Conservation (phyloP, 2,797 vertebrate genomes). For the Hydrolagus colliei region DNA sequence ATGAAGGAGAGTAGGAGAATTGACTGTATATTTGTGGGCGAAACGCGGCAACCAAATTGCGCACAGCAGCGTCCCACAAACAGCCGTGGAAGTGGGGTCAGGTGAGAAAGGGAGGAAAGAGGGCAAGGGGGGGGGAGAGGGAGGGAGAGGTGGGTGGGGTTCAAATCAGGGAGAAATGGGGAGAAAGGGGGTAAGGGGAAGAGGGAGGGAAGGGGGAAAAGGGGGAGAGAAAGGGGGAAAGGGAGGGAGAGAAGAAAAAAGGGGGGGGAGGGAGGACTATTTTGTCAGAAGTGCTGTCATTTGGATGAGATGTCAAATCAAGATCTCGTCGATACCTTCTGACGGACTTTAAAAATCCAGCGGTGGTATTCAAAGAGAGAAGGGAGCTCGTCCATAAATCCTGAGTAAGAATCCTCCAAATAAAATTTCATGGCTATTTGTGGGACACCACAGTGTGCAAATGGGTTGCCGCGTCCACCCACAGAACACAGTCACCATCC, state of each 20-base stretch:
- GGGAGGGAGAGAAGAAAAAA: neutral
- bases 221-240: neutral
- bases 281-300: neutral
- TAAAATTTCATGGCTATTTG: too few species aligned
- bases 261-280: neutral
- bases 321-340: neutral
- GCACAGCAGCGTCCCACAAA: too few species aligned
- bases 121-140: neutral
- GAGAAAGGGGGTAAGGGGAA: neutral
- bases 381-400: neutral
- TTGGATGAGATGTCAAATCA: neutral
- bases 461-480: too few species aligned
- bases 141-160: neutral
- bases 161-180: neutral
- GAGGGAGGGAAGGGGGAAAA: neutral
- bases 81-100: too few species aligned
- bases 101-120: neutral
- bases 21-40: too few species aligned
- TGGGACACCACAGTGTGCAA: too few species aligned
- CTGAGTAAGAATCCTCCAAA: neutral
- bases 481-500: too few species aligned
- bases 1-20: too few species aligned
- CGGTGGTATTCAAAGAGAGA: neutral
- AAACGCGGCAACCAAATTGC: too few species aligned
- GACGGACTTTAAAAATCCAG: neutral